Conservation (phyloP, 2,888 invertebrate genomes). For the Tethea ocularis region DNA sequence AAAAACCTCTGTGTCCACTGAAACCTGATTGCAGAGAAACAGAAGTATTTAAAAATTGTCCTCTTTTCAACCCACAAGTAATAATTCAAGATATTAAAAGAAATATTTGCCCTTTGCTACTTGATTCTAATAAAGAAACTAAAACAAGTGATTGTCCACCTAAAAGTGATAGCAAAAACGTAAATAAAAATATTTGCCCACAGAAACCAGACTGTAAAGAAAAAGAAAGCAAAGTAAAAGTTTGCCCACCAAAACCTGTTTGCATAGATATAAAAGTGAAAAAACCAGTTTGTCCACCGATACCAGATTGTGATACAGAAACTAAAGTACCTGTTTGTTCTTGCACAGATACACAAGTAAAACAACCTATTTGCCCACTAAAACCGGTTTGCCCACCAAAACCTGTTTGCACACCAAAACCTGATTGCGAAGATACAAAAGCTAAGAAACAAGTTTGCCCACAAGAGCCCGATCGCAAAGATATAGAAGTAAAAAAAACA, state of each 20-base stretch:
- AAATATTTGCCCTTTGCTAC: background rate
- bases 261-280: background rate
- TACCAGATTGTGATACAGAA: background rate
- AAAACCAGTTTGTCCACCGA: background rate
- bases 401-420: constrained; percentile 7
- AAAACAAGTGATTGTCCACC: too few species aligned
- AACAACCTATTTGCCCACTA: background rate
- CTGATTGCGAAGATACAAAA: background rate
- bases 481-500: background rate
- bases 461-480: background rate
- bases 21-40: too few species aligned
- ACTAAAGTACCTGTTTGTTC: constrained; percentile 4
- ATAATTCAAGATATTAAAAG: background rate
- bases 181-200: background rate
- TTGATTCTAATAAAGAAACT: background rate
- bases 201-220: background rate
- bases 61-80: too few species aligned
- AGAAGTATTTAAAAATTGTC: too few species aligned
- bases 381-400: background rate
- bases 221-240: background rate
- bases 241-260: background rate
- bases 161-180: too few species aligned
- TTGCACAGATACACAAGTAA: background rate
- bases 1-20: too few species aligned
- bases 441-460: background rate